Base-by-base conservation (phyloP, 2,113 vertebrate genomes). In the Ceratotherium simum region DNA sequence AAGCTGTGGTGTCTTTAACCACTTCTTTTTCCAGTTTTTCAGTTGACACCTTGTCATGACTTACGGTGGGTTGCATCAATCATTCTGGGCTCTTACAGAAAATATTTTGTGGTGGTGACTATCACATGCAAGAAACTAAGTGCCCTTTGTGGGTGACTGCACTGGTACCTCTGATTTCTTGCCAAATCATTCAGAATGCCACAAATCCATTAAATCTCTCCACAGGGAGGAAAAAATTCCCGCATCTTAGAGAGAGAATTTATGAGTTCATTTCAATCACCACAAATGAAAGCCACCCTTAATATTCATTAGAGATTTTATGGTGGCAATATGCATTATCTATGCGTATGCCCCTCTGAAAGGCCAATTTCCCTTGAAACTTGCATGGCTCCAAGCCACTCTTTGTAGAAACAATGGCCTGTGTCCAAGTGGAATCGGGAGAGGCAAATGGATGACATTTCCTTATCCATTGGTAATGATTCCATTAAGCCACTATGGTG, bases 191-290 rank as follows among this genome's bases (percentile, higher is more conserved):
- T 97, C 92, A 95, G 79, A 96, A 97, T 97, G 98, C 97, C 36
- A 5, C 21, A 93, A 97, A 98, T 82, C 90, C 12, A 98, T 85
- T 97, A 84, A 96, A 97, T 83, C 36, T 94, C 92, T 98, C 98
- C 91, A 58, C 94, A 76, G 97, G 81, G 97, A 98, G 60, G 90
- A 92, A 98, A 98, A 76, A 97, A 42, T 80, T 96, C 96, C 94
- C 58, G 20, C 95, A 98, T 96, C 95, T 94, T 98, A 97, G 84
- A 97, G 98, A 97, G 93, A 97, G 92, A 97, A 98, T 96, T 98
- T 97, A 97, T 97, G 97, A 98, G 95, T 95, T 96, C 97, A 97
- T 97, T 97, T 98, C 96, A 97, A 90, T 98, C 97, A 98, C 96
- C 91, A 96, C 96, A 96, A 94, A 97, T 97, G 96, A 97, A 97